Conservation (phyloP, 2,888 invertebrate genomes). For the Microctonus aethiopoides region DNA sequence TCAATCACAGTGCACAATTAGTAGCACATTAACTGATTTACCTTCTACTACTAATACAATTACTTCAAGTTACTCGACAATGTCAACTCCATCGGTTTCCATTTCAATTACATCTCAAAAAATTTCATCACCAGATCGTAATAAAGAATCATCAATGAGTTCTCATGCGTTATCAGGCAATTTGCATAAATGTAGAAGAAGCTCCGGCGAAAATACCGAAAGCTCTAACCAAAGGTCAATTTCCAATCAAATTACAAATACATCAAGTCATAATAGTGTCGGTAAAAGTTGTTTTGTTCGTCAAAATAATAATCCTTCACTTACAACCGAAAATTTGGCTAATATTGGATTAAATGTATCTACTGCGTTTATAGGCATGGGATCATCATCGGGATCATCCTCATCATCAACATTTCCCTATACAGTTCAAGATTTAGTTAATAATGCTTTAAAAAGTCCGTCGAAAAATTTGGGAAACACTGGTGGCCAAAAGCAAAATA, state of each 20-base stretch:
- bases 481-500: constrained; percentile 18
- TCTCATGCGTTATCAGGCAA: background rate
- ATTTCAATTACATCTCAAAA: constrained; percentile 20
- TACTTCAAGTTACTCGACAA: constrained; percentile 14
- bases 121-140: constrained; percentile 17
- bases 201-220: background rate
- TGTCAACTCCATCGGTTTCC: constrained; percentile 14
- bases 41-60: background rate
- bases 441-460: constrained; percentile 46
- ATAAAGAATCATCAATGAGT: constrained; percentile 6
- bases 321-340: constrained; percentile 45
- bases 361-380: constrained; percentile 41
- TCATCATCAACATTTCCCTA: constrained; percentile 47
- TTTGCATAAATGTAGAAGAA: background rate
- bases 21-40: background rate
- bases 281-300: background rate
- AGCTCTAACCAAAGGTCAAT: constrained; percentile 12
- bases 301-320: constrained; percentile 17
- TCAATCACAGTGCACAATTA: background rate
- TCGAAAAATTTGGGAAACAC: constrained; percentile 30
- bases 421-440: constrained; percentile 52
- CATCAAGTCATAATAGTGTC: background rate
- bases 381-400: constrained; percentile 2
- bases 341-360: constrained; percentile 53
- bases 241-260: background rate